A percentile compares a stretch with the other conserved stretches of the same genome.
phyloP scores from a whole-genome alignment of 2,797 vertebrate genomes.

The Uromys caudimaculatus region DNA sequence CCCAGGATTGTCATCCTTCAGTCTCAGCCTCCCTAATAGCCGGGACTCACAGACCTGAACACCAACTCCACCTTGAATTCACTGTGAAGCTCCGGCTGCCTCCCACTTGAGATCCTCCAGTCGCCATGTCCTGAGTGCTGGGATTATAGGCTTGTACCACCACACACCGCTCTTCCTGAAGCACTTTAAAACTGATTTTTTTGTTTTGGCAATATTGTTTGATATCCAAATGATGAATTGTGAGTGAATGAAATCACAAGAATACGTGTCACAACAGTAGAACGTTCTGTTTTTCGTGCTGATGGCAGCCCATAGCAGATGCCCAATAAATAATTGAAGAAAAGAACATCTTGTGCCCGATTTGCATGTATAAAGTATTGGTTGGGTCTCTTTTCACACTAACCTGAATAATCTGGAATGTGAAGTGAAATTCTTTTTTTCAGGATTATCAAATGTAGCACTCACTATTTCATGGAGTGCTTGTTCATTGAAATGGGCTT shows the following conservation, averaged over 20 bases:
- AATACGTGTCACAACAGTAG: not conserved
- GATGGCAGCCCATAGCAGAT: not conserved
- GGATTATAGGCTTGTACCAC: not conserved
- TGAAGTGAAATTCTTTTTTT: constrained; percentile 53
- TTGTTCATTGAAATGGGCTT: constrained; percentile 44
- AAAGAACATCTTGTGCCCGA: not conserved
- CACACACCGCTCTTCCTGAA: not conserved
- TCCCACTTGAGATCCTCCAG: not conserved
- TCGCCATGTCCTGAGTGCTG: not conserved
- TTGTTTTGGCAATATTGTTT: not conserved
- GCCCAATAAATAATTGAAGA: not conserved
- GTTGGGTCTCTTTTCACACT: not conserved
- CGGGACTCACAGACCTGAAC: not conserved
- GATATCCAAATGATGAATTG: not conserved
- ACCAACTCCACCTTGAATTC: not conserved
- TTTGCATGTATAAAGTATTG: not conserved
- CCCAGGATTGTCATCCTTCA: not conserved
- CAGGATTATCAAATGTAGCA: constrained; percentile 58
- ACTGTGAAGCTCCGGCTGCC: not conserved
- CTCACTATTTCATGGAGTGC: constrained; percentile 6
- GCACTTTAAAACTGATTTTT: constrained; percentile 1
- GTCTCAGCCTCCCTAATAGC: not conserved
- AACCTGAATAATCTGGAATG: constrained; percentile 54
- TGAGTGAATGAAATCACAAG: not conserved
- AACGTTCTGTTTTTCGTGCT: not conserved